Evolutionary conservation across 35 echinoderm and acorn worm genomes (phyloP).

Genomic region (Diadema setosum): DNA sequence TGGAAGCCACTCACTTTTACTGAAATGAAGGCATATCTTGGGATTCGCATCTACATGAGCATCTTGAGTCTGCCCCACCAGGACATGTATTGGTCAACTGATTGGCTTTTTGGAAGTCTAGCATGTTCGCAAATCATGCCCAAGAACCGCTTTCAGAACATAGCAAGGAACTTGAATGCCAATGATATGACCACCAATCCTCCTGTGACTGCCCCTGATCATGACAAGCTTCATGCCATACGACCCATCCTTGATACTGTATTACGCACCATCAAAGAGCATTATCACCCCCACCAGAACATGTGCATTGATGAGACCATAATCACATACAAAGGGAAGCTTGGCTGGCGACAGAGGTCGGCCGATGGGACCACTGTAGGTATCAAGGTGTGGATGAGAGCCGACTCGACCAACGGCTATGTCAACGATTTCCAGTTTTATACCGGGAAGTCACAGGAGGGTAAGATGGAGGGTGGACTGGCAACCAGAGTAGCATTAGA

Average conservation of each 20-base stretch:
- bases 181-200: slow-evolving; percentile 23
- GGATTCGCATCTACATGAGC: slow-evolving; percentile 24
- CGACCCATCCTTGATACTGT: background rate
- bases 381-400: slow-evolving; percentile 22
- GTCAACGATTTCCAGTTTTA: slow-evolving; percentile 14
- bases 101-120: slow-evolving; percentile 9
- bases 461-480: background rate
- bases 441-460: background rate
- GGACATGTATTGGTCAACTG: slow-evolving; percentile 12
- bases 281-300: background rate
- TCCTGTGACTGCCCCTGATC: slow-evolving; percentile 1
- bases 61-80: slow-evolving; percentile 4
- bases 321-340: background rate
- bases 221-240: slow-evolving; percentile 10
- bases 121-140: slow-evolving; percentile 15
- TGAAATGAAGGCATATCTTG: slow-evolving; percentile 13
- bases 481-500: background rate
- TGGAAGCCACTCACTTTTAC: background rate
- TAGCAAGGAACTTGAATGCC: background rate
- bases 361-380: slow-evolving; percentile 1
- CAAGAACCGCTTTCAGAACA: slow-evolving; percentile 23
- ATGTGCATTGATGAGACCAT: slow-evolving; percentile 14
- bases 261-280: background rate
- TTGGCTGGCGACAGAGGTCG: slow-evolving; percentile 5
- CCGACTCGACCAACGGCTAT: background rate